Base-by-base conservation (phyloP, 2,797 vertebrate genomes). In the Siniperca undulata region DNA sequence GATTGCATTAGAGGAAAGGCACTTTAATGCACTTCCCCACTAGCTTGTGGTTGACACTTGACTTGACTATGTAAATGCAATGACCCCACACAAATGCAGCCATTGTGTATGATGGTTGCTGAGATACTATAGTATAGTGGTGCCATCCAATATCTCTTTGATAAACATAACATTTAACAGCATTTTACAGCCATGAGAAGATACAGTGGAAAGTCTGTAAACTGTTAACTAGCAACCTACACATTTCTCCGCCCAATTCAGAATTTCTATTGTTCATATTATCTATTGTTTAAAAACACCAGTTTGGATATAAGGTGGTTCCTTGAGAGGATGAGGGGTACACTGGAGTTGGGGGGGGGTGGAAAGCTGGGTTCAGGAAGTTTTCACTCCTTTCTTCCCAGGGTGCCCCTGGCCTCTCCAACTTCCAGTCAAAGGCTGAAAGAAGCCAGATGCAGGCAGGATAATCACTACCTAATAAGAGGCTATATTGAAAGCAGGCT, bases 391-490 rank as follows among this genome's bases (percentile, higher is more conserved):
- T 91, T 90, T 90, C 85, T 93, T 94, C 92, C 91, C 75, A 87
- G 81, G 74, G 85, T 90, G 86, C 91, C 91, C 90, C 91, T 93
- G 93, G 92, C 90, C 92, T 92, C 86, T 90, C 80, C 87, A 90
- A 93, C 92, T 93, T 89, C 67, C 85, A 92, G 88, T 94, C 91
- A 93, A 30, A 67, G 56, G 81, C 86, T 96, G 95, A 97, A 92
- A 94, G 91, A 96, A 96, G 92, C 95, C 95, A 96, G 95, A 94
- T 90, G 55, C 91, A 81, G 84, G 88, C 88, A 87, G 88, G 93
- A 95, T 96, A 96, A 96, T 96, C 95, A 94, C 92, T 85, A 92
- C 82, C 92, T 96, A 96, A 96, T 95, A 96, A 93, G 94, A 95
- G 90, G 80, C 88, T 93, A 91, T 96, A 96, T 96, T 95, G 94